phyloP scores from a whole-genome alignment of 2,113 vertebrate species.

The Tinamus guttatus region DNA sequence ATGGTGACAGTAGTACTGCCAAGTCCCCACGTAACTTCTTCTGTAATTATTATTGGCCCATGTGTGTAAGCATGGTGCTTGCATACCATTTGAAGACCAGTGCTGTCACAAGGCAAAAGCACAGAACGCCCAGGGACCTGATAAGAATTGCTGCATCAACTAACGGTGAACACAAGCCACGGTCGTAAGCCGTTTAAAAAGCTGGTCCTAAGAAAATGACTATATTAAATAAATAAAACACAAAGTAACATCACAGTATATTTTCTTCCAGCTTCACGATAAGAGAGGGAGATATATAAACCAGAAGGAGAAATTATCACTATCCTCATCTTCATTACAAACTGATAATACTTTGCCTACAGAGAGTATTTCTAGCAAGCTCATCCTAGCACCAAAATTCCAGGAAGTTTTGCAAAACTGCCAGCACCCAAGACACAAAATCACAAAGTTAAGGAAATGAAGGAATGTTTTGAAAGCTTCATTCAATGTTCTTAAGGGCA shows the following conservation, averaged over 20 bases:
- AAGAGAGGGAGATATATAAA: neutral
- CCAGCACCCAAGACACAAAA: neutral
- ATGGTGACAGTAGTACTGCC: neutral
- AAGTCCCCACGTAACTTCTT: neutral
- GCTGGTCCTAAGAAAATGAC: neutral
- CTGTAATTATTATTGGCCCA: neutral
- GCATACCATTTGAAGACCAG: fast-evolving
- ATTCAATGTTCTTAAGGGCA: neutral
- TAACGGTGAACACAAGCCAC: neutral
- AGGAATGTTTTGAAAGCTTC: neutral
- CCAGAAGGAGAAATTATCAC: fast-evolving
- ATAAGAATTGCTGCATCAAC: neutral
- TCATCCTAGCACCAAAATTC: neutral
- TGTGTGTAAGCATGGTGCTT: neutral
- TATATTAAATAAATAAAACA: neutral
- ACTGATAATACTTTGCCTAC: neutral
- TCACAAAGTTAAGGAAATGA: neutral
- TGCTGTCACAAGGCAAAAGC: neutral
- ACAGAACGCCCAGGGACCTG: fast-evolving
- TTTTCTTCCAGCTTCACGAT: neutral
- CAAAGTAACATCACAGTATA: neutral
- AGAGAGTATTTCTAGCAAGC: neutral
- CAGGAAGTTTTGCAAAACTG: neutral
- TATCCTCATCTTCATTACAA: neutral
- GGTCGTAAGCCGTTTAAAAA: neutral